Conservation (phyloP, 92 coral and sea anemone genomes). For the Zoanthus sociatus region DNA sequence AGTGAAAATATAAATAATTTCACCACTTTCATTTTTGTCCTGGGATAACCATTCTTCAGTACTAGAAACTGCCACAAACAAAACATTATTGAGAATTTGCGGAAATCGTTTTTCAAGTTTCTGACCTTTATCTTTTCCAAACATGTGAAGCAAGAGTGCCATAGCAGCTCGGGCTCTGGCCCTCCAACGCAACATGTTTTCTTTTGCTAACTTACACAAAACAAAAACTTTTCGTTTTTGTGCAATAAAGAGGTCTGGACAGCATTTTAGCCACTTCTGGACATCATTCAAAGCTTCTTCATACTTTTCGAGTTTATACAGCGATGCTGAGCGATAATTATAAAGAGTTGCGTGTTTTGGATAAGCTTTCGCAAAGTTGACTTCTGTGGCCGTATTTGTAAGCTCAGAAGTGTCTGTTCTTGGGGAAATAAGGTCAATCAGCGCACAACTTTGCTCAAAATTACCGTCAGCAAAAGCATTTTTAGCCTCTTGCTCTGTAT, state of each 20-base stretch:
- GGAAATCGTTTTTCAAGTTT: neutral
- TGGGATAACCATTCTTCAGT: neutral
- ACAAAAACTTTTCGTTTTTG: neutral
- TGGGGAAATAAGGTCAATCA: conserved; percentile 7
- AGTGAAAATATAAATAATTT: conserved; percentile 18
- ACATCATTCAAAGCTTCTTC: neutral
- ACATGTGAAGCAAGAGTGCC: neutral
- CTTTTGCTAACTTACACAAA: conserved; percentile 19
- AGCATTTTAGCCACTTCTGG: neutral
- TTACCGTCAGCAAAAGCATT: neutral
- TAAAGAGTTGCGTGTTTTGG: neutral
- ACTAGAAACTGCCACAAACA: neutral
- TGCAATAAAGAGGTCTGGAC: conserved; percentile 7
- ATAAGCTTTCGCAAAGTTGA: neutral
- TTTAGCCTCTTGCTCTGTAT: neutral
- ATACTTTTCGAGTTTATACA: neutral
- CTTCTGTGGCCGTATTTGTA: too few relatives aligned
- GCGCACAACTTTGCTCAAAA: neutral
- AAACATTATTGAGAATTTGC: neutral
- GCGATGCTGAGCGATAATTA: conserved; percentile 21
- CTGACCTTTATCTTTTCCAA: neutral
- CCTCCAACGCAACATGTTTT: neutral
- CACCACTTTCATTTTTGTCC: neutral
- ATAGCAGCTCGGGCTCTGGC: conserved; percentile 31
- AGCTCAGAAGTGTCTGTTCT: neutral